Evolutionary conservation across 2,888 invertebrate genomes (phyloP).

Genomic region (Anorthoa munda): DNA sequence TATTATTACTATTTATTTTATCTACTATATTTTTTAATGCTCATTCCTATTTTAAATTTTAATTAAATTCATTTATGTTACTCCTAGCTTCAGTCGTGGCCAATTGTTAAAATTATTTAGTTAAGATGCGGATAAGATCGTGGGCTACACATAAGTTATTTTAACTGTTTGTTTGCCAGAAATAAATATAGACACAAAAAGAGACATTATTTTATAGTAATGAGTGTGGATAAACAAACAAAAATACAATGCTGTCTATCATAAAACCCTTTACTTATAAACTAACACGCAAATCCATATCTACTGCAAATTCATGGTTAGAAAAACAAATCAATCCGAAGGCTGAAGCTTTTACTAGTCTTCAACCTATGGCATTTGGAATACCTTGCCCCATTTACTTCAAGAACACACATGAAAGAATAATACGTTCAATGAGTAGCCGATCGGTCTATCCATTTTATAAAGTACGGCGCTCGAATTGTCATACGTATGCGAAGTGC

Average conservation of each 20-base stretch:
- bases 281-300: not conserved
- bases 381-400: not conserved
- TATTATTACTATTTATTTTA: too few relatives aligned
- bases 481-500: slow-evolving; percentile 16
- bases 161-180: too few relatives aligned
- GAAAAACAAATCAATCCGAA: slow-evolving; percentile 23
- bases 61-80: too few relatives aligned
- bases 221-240: not conserved
- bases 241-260: not conserved
- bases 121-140: too few relatives aligned
- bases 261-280: not conserved
- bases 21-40: too few relatives aligned
- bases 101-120: too few relatives aligned
- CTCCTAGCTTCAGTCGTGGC: too few relatives aligned
- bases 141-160: too few relatives aligned
- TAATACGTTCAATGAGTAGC: slow-evolving; percentile 7
- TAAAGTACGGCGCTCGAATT: not conserved
- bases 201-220: not conserved
- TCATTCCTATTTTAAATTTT: too few relatives aligned
- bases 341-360: not conserved
- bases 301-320: not conserved
- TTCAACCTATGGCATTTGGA: slow-evolving; percentile 9
- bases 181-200: too few relatives aligned
- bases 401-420: slow-evolving; percentile 33
- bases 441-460: slow-evolving; percentile 8